Evolutionary conservation across 1,140 invertebrate genomes (phyloP).

Genomic region (Atta texana): DNA sequence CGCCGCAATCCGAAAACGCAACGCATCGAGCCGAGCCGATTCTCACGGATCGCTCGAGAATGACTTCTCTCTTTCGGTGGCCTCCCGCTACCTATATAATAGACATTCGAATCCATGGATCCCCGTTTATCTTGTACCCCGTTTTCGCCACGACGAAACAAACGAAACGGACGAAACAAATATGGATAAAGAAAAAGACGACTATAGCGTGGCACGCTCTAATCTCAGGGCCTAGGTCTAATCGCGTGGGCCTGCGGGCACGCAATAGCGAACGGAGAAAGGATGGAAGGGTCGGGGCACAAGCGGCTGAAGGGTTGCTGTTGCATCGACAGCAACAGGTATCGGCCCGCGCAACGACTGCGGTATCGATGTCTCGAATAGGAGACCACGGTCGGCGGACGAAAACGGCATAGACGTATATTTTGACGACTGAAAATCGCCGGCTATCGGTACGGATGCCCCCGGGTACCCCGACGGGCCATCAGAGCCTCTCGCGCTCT

Average conservation of each 20-base stretch:
- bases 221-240: conserved; percentile 66
- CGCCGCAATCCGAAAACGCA: conserved; percentile 36
- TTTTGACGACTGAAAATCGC: conserved; percentile 83
- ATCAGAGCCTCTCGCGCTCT: neutral
- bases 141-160: conserved; percentile 40
- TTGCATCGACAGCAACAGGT: conserved; percentile 66
- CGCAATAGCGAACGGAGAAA: conserved; percentile 43
- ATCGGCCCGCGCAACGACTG: conserved; percentile 65
- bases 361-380: conserved; percentile 51
- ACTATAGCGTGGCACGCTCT: conserved; percentile 68
- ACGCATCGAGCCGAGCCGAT: conserved; percentile 43
- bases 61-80: conserved; percentile 52
- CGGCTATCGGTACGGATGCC: conserved; percentile 72
- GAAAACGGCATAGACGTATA: conserved; percentile 81
- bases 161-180: conserved; percentile 46
- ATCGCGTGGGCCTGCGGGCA: conserved; percentile 54
- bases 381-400: conserved; percentile 39
- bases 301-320: conserved; percentile 4
- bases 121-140: neutral
- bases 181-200: conserved; percentile 48
- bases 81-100: conserved; percentile 67
- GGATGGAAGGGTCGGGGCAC: conserved; percentile 23
- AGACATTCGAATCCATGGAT: conserved; percentile 73
- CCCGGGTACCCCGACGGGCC: conserved; percentile 39
- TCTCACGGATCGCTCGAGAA: conserved; percentile 69